phyloP scores from a whole-genome alignment of 1,140 invertebrate species.

The Hyposmocoma kahamanoa region DNA sequence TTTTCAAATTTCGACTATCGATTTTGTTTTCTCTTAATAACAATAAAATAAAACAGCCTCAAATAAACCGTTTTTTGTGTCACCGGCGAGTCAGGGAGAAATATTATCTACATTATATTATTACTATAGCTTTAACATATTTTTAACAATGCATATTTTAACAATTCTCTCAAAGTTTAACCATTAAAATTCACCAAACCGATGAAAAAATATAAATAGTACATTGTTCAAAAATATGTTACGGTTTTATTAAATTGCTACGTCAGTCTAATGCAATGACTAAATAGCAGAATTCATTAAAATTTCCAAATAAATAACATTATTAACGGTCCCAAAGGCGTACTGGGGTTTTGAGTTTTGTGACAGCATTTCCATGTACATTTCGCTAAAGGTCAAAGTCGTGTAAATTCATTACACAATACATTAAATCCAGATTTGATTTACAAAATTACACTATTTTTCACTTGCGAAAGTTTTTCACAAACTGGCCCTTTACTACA shows the following conservation, averaged over 20 bases:
- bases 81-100: constrained; percentile 47
- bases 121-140: constrained; percentile 21
- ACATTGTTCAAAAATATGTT: constrained; percentile 40
- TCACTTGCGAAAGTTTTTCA: not conserved
- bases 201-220: not conserved
- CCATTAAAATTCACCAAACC: too few relatives aligned
- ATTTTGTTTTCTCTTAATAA: too few relatives aligned
- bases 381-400: too few relatives aligned
- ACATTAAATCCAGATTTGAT: too few relatives aligned
- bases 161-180: not conserved
- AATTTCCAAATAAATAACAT: constrained; percentile 5
- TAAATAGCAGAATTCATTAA: constrained; percentile 27
- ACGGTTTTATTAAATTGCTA: constrained; percentile 36
- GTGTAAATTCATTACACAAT: too few relatives aligned
- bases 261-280: constrained; percentile 62
- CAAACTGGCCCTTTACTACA: not conserved
- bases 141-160: constrained; percentile 25
- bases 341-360: constrained; percentile 17
- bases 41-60: too few relatives aligned
- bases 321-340: not conserved
- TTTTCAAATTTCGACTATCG: too few relatives aligned
- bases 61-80: constrained; percentile 21
- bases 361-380: too few relatives aligned
- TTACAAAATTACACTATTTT: not conserved
- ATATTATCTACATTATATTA: constrained; percentile 35